These are phyloP conservation scores for Habrosyne pyritoides DNA, from an alignment of 2,888 invertebrate genomes.

Conservation along the genomic window DNA sequence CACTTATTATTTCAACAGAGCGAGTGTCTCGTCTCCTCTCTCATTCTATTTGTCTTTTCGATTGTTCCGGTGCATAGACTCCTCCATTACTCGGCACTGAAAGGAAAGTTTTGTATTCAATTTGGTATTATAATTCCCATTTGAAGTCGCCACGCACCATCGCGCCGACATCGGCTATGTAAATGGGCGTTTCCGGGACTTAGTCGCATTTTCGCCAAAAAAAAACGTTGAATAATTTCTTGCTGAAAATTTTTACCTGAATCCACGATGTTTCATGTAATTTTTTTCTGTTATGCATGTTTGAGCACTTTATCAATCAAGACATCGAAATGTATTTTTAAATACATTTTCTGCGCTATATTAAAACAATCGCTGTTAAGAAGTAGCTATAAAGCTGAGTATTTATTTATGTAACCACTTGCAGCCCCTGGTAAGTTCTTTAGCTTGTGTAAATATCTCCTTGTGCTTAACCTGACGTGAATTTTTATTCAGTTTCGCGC, in stretches of 20 bases:
- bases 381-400: slow-evolving; percentile 36
- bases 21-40: slow-evolving; percentile 75
- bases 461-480: slow-evolving; percentile 68
- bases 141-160: slow-evolving; percentile 84
- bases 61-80: slow-evolving; percentile 83
- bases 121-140: slow-evolving; percentile 85
- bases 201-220: slow-evolving; percentile 75
- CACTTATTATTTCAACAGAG: slow-evolving; percentile 82
- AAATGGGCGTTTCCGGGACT: slow-evolving; percentile 81
- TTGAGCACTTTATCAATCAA: background rate
- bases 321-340: slow-evolving; percentile 8
- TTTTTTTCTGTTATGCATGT: slow-evolving; percentile 20
- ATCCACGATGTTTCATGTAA: slow-evolving; percentile 31
- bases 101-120: slow-evolving; percentile 85
- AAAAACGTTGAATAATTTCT: slow-evolving; percentile 60
- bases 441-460: slow-evolving; percentile 75
- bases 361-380: slow-evolving; percentile 27
- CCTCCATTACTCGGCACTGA: slow-evolving; percentile 83
- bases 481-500: slow-evolving; percentile 74
- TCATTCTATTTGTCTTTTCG: slow-evolving; percentile 83
- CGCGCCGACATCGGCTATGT: slow-evolving; percentile 82
- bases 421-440: slow-evolving; percentile 53
- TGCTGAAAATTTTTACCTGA: slow-evolving; percentile 46
- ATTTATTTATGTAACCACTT: slow-evolving; percentile 59
- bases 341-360: slow-evolving; percentile 11